Percentiles rank a stretch among this genome's conserved stretches.
Evolutionary conservation across 64 coral and sea anemone species (phyloP).

Genomic region (Actinia equina): DNA sequence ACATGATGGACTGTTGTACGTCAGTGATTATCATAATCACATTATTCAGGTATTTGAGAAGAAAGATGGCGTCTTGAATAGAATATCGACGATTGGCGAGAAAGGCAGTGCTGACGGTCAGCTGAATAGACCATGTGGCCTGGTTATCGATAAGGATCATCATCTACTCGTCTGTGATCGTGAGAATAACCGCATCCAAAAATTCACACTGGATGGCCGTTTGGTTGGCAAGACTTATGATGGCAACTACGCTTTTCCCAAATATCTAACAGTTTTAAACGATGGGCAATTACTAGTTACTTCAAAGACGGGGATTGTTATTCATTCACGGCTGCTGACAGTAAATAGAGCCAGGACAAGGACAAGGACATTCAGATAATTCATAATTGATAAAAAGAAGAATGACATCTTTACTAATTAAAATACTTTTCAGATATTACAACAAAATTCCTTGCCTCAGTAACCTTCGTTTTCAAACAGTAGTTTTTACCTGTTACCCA

Average conservation of each 20-base stretch:
- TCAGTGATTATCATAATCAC: background rate
- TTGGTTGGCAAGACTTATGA: background rate
- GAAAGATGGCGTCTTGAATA: background rate
- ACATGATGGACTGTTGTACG: background rate
- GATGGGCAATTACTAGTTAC: background rate
- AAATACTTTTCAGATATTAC: no score
- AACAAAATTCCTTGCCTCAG: no score
- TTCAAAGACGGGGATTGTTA: no score
- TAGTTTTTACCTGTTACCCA: no score
- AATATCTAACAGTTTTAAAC: background rate
- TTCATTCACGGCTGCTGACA: no score
- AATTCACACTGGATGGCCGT: constrained; percentile 9
- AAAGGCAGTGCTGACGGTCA: background rate
- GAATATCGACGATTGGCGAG: background rate
- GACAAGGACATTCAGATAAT: no score
- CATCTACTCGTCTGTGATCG: background rate
- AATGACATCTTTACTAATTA: no score
- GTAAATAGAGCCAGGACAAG: no score
- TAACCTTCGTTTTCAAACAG: no score
- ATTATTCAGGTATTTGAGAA: constrained; percentile 2
- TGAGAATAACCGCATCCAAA: background rate
- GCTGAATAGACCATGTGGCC: background rate
- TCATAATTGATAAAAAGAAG: no score
- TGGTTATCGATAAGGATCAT: constrained; percentile 8
- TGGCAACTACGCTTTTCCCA: background rate